Conservation (phyloP, 35 echinoderm and acorn worm species). For the Lytechinus variegatus region DNA sequence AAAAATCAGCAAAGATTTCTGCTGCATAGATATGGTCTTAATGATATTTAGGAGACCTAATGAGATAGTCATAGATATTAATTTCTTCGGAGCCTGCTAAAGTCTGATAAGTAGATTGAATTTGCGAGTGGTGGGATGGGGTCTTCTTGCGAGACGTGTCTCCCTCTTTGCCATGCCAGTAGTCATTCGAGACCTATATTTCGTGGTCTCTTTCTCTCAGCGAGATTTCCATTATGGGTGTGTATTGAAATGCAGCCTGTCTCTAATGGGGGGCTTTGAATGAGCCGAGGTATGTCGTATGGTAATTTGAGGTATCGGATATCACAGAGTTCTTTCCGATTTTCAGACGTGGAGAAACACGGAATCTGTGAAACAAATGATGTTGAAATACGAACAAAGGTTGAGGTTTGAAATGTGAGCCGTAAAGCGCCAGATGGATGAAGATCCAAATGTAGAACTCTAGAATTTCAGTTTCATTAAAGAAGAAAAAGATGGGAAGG, state of each 20-base stretch:
- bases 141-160: not conserved
- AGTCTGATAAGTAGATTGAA: slow-evolving; percentile 19
- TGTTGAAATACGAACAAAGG: not conserved
- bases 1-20: not conserved
- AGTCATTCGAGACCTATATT: slow-evolving; percentile 4
- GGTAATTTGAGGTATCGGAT: not conserved
- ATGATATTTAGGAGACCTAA: slow-evolving; percentile 28
- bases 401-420: not conserved
- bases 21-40: not conserved
- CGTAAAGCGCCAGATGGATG: not conserved
- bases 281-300: not conserved
- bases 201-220: not conserved
- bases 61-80: slow-evolving; percentile 21
- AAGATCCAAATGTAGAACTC: not conserved
- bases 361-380: not conserved
- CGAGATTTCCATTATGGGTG: not conserved
- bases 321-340: not conserved
- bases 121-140: slow-evolving; percentile 6
- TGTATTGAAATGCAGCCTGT: not conserved
- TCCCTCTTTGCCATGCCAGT: not conserved
- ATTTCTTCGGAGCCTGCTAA: not conserved
- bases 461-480: not conserved
- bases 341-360: not conserved
- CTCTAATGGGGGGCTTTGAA: not conserved
- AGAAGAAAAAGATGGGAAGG: not conserved